Conservation (phyloP, 2,797 vertebrate species). For the Sebastes goodei region DNA sequence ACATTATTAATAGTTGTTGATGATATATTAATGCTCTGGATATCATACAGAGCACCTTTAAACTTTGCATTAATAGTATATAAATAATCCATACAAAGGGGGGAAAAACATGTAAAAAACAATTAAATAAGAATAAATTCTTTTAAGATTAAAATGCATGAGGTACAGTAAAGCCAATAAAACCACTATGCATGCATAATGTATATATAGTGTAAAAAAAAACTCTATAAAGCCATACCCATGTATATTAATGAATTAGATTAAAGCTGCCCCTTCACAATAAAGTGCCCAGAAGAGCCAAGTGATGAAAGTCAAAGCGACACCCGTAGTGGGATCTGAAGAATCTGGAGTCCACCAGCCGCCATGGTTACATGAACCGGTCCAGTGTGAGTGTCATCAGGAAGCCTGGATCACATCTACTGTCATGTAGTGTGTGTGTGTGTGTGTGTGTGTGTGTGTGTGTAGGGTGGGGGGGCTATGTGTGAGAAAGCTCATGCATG, state of each 20-base stretch:
- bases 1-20: too few relatives aligned
- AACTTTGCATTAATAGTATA: background rate
- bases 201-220: background rate
- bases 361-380: background rate
- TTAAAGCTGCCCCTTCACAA: background rate
- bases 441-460: background rate
- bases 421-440: background rate
- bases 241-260: background rate
- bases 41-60: too few relatives aligned
- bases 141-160: background rate
- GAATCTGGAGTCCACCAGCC: background rate
- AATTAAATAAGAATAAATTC: background rate
- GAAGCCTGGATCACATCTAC: background rate
- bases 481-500: background rate
- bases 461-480: background rate
- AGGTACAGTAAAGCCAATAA: background rate
- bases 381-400: background rate
- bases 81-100: background rate
- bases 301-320: background rate
- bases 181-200: background rate
- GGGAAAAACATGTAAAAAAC: background rate
- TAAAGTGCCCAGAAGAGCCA: background rate
- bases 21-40: too few relatives aligned
- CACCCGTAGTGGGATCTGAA: background rate
- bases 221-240: background rate